A percentile compares a stretch with the other conserved stretches of the same genome.
phyloP scores from a whole-genome alignment of 2,113 vertebrate genomes.

The Clupea harengus region DNA sequence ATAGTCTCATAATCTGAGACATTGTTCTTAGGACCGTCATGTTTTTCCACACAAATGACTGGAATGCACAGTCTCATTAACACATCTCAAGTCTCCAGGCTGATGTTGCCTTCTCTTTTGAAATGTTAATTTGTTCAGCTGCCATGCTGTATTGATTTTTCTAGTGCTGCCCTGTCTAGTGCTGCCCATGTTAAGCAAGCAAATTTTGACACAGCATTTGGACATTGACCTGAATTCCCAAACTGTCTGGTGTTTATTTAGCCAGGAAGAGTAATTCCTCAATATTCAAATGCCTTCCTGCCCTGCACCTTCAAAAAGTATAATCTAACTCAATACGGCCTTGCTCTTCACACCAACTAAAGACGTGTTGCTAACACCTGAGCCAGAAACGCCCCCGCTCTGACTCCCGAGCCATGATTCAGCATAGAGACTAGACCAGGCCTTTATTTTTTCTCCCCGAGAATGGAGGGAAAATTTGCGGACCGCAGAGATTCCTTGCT shows the following conservation, averaged over 20 bases:
- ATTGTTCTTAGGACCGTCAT: not conserved
- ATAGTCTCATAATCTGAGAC: not conserved
- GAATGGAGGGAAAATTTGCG: not conserved
- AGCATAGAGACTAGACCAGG: not conserved
- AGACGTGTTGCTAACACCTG: not conserved
- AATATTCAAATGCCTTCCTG: not conserved
- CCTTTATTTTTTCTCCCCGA: not conserved
- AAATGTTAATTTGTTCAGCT: constrained; percentile 1
- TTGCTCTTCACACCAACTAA: not conserved
- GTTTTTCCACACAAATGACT: not conserved
- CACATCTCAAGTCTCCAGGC: not conserved
- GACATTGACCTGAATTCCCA: constrained; percentile 3
- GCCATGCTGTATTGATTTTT: not conserved
- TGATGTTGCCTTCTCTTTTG: not conserved
- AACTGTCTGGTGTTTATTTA: not conserved
- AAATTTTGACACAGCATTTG: not conserved
- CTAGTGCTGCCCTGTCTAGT: not conserved
- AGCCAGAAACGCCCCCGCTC: not conserved
- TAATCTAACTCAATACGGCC: not conserved
- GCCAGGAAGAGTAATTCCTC: not conserved
- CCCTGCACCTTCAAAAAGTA: not conserved
- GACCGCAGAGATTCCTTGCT: not conserved
- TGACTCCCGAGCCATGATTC: constrained; percentile 2
- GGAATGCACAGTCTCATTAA: not conserved
- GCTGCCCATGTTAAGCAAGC: not conserved